These are phyloP conservation scores for Calcarius ornatus DNA, from an alignment of 2,113 vertebrate species.

Conservation along the genomic window DNA sequence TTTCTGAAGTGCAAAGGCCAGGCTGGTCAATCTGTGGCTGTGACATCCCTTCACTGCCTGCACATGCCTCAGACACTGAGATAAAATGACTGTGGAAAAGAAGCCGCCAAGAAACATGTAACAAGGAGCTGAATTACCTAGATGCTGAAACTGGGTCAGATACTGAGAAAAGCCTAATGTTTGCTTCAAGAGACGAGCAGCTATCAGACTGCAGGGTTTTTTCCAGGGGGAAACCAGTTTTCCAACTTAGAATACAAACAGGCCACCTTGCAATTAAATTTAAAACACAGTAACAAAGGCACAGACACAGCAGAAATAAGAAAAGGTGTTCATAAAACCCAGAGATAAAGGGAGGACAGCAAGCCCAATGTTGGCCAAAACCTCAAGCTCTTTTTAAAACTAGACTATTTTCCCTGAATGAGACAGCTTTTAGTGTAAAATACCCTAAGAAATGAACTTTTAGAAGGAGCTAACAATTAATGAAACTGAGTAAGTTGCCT, in stretches of 20 bases:
- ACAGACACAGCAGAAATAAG: not conserved
- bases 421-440: not conserved
- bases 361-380: not conserved
- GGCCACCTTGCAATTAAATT: not conserved
- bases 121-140: not conserved
- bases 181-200: not conserved
- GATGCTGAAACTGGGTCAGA: not conserved
- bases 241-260: not conserved
- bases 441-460: not conserved
- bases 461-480: not conserved
- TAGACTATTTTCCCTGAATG: not conserved
- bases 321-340: not conserved
- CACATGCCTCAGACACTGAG: not conserved
- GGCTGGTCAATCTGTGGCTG: not conserved
- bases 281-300: not conserved
- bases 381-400: not conserved
- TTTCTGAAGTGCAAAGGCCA: not conserved
- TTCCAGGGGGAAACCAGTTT: not conserved
- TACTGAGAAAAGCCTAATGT: not conserved
- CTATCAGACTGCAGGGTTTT: not conserved
- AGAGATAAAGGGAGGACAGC: not conserved
- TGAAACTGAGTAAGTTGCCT: not conserved
- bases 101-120: not conserved
- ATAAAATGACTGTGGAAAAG: not conserved
- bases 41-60: not conserved